Conservation (phyloP, 2,888 invertebrate genomes). For the Pyrrhia umbra region DNA sequence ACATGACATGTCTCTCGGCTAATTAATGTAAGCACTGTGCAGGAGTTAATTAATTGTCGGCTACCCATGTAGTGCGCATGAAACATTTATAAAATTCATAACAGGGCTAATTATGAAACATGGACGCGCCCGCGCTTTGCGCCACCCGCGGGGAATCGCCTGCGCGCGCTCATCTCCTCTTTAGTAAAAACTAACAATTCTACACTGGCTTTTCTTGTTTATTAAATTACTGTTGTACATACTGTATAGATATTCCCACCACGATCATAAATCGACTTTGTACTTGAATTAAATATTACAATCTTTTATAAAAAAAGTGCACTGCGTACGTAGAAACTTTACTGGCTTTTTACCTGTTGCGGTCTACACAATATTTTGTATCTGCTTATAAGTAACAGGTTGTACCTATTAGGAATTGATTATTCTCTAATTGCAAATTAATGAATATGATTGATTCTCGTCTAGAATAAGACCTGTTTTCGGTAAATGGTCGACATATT, state of each 20-base stretch:
- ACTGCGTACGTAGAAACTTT: slow-evolving; percentile 23
- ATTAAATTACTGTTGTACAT: slow-evolving; percentile 73
- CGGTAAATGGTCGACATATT: too few relatives aligned
- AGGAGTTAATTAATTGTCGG: slow-evolving; percentile 88
- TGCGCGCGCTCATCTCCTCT: slow-evolving; percentile 67
- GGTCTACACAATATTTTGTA: slow-evolving; percentile 17
- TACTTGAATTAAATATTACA: slow-evolving; percentile 61
- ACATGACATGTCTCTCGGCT: slow-evolving; percentile 81
- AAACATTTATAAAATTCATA: slow-evolving; percentile 90
- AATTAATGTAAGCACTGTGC: slow-evolving; percentile 87
- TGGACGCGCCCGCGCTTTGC: slow-evolving; percentile 78
- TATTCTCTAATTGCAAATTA: slow-evolving; percentile 7
- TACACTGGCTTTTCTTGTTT: slow-evolving; percentile 72
- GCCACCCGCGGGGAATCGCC: slow-evolving; percentile 83
- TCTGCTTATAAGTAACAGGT: neutral
- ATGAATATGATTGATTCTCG: neutral
- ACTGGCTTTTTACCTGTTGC: slow-evolving; percentile 19
- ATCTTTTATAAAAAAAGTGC: slow-evolving; percentile 56
- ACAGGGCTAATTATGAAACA: slow-evolving; percentile 87
- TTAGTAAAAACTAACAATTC: slow-evolving; percentile 79
- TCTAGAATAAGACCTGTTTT: too few relatives aligned
- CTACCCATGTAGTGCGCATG: slow-evolving; percentile 82
- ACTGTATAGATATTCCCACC: slow-evolving; percentile 64
- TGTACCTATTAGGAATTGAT: neutral
- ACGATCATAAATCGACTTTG: slow-evolving; percentile 64